phyloP scores from a whole-genome alignment of 2,888 invertebrate species.

The Lasioglossum morio region DNA sequence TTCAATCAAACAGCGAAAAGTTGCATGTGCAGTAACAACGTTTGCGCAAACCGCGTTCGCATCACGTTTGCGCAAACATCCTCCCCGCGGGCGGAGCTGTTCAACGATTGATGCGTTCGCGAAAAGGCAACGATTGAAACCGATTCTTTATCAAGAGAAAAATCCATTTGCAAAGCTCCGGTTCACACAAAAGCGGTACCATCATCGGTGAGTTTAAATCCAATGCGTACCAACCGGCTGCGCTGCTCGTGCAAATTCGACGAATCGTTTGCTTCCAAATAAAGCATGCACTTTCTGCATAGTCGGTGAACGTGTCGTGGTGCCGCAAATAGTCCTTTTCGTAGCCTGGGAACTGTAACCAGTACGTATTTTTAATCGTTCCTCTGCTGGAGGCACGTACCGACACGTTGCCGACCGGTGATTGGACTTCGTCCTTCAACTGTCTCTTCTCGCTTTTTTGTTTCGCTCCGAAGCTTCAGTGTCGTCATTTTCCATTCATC shows the following conservation, averaged over 20 bases:
- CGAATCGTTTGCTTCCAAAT: conserved; percentile 14
- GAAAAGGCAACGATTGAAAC: not conserved
- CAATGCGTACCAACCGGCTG: not conserved
- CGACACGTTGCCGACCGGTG: not conserved
- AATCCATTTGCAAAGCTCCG: not conserved
- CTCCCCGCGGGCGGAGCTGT: not conserved
- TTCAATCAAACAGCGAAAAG: not conserved
- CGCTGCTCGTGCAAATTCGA: not conserved
- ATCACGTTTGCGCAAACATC: not conserved
- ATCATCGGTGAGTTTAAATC: not conserved
- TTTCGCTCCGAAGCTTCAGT: not conserved
- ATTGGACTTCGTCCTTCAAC: not conserved
- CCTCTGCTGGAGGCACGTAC: not conserved
- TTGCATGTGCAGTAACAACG: not conserved
- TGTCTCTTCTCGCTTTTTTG: not conserved
- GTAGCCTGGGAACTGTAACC: not conserved
- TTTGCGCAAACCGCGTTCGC: not conserved
- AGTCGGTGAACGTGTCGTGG: conserved; percentile 35
- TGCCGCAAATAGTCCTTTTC: conserved; percentile 32
- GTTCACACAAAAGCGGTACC: not conserved
- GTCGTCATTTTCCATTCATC: not conserved
- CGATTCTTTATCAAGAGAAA: not conserved
- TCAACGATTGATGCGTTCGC: not conserved
- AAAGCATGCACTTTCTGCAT: conserved; percentile 55
- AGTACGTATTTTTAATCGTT: conserved; percentile 5